phyloP scores from a whole-genome alignment of 1,140 invertebrate genomes.

The Stenopsyche tienmushanensis region DNA sequence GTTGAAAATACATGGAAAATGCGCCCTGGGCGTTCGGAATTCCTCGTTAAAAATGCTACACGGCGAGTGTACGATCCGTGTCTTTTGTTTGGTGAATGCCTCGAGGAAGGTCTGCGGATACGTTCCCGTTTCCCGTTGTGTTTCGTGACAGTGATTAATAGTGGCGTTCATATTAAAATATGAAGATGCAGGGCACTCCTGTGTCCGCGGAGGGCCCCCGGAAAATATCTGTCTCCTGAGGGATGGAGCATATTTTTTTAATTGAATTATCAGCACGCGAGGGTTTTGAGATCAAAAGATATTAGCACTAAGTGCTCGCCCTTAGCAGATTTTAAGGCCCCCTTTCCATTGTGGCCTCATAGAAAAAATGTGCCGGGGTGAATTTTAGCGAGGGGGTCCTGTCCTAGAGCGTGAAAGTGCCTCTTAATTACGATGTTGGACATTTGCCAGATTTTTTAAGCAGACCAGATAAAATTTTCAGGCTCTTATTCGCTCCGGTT shows the following conservation, averaged over 20 bases:
- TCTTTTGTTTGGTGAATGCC: conserved; percentile 24
- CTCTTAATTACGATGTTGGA: too few relatives aligned
- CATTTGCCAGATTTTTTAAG: too few relatives aligned
- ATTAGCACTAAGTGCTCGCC: conserved; percentile 10
- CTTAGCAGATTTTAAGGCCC: not conserved
- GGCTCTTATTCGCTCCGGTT: too few relatives aligned
- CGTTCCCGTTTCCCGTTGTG: conserved; percentile 7
- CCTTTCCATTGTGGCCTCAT: too few relatives aligned
- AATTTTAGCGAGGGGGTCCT: too few relatives aligned
- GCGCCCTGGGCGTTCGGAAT: not conserved
- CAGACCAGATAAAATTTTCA: too few relatives aligned
- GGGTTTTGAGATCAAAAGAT: not conserved
- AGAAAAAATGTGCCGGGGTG: too few relatives aligned
- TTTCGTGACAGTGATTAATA: conserved; percentile 32
- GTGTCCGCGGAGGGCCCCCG: not conserved
- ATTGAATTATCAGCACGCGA: conserved; percentile 17
- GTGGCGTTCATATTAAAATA: conserved; percentile 28
- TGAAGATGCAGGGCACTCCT: conserved; percentile 16
- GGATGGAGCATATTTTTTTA: conserved; percentile 2
- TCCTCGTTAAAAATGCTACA: not conserved
- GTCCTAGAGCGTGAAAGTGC: too few relatives aligned
- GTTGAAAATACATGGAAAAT: conserved; percentile 1
- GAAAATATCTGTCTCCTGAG: not conserved
- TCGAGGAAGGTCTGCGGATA: too few relatives aligned
- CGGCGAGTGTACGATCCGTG: conserved; percentile 6